A percentile compares a stretch with the other conserved stretches of the same genome.
These are phyloP conservation scores for Mesoligia furuncula DNA, from an alignment of 2,888 invertebrate genomes.

Conservation along the genomic window DNA sequence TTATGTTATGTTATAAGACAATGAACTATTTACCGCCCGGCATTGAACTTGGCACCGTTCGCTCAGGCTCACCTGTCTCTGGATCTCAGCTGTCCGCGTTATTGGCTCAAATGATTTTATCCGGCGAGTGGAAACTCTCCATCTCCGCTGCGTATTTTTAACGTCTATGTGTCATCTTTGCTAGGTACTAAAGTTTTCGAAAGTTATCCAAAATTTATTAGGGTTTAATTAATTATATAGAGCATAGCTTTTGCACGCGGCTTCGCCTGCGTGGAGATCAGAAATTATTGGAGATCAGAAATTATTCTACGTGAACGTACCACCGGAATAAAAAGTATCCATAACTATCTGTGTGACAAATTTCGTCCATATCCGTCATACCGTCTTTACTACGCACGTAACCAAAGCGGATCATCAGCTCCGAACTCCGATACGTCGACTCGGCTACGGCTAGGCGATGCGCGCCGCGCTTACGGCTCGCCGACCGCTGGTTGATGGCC, in stretches of 20 bases:
- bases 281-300: no score
- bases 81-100: constrained; percentile 39
- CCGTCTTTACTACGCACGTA: no score
- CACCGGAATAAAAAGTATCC: no score
- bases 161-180: constrained; percentile 19
- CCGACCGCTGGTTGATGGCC: no score
- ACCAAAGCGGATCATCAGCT: no score
- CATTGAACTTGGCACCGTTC: constrained; percentile 65
- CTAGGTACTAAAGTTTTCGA: constrained; percentile 6
- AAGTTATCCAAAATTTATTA: not conserved
- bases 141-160: constrained; percentile 46
- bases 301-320: no score
- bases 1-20: constrained; percentile 30
- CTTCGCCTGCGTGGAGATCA: no score
- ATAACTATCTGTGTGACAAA: no score
- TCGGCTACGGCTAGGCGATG: no score
- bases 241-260: not conserved
- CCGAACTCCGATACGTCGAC: no score
- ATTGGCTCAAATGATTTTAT: constrained; percentile 63
- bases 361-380: no score
- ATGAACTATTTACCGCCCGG: constrained; percentile 45
- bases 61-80: constrained; percentile 44
- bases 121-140: constrained; percentile 52
- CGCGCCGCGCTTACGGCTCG: no score
- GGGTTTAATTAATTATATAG: not conserved